Evolutionary conservation across 2,113 vertebrate genomes (phyloP).

Genomic region (Chascanopsetta lugubris): DNA sequence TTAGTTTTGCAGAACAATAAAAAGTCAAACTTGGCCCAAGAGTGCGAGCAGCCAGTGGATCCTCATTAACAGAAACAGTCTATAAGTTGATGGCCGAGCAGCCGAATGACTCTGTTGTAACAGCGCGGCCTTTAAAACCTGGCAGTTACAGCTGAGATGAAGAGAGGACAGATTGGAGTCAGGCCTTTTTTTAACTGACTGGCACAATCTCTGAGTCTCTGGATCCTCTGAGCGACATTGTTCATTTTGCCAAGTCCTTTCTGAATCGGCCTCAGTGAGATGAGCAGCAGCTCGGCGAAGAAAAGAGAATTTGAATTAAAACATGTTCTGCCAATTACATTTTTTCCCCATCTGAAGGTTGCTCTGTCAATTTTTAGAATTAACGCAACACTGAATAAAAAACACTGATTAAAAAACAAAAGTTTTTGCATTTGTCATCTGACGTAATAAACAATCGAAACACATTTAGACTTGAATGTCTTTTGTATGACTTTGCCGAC

Average conservation of each 20-base stretch:
- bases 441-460: too few species aligned
- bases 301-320: too few species aligned
- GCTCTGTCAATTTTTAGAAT: too few species aligned
- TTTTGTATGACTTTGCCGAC: too few species aligned
- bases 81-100: constrained; percentile 51
- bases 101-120: constrained; percentile 60
- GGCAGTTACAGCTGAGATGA: constrained; percentile 54
- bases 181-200: constrained; percentile 56
- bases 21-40: constrained; percentile 13
- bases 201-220: constrained; percentile 50
- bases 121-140: constrained; percentile 58
- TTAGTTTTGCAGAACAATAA: constrained; percentile 28
- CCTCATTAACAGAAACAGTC: constrained; percentile 52
- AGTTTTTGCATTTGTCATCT: too few species aligned
- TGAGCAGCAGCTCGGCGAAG: constrained; percentile 31
- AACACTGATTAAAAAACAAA: too few species aligned
- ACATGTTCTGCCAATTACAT: constrained; percentile 29
- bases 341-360: too few species aligned
- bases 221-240: constrained; percentile 44
- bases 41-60: constrained; percentile 12
- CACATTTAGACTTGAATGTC: too few species aligned
- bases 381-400: too few species aligned
- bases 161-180: constrained; percentile 56
- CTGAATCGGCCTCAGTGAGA: constrained; percentile 53
- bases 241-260: constrained; percentile 54